Evolutionary conservation across 1,140 invertebrate genomes (phyloP).

Genomic region (Epicauta chinensis): DNA sequence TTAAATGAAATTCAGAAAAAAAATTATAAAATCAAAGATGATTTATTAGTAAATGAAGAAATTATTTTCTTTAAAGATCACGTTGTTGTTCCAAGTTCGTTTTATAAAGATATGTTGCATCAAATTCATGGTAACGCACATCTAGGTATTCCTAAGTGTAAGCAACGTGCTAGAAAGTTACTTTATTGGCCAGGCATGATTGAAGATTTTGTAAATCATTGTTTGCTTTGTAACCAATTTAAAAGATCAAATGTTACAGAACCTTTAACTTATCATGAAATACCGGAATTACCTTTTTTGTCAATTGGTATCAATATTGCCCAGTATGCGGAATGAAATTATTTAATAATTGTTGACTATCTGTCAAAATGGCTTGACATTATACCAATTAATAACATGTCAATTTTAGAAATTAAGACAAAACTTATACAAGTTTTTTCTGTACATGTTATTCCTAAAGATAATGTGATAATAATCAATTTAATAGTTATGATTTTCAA

Average conservation of each 20-base stretch:
- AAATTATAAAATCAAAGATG: neutral
- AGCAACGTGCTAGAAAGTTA: neutral
- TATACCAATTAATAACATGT: neutral
- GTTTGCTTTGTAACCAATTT: constrained; percentile 1
- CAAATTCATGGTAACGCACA: constrained; percentile 1
- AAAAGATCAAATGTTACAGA: constrained; percentile 1
- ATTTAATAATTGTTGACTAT: constrained; percentile 8
- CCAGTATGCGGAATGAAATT: constrained; percentile 2
- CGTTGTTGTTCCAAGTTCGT: neutral
- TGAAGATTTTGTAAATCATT: constrained; percentile 1
- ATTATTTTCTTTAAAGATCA: neutral
- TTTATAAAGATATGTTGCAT: neutral
- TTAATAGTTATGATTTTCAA: constrained; percentile 10
- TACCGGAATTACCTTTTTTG: constrained; percentile 5
- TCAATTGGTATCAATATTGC: constrained; percentile 5
- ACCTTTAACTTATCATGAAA: constrained; percentile 1
- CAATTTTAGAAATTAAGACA: neutral
- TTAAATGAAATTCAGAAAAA: neutral
- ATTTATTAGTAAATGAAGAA: neutral
- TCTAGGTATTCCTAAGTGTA: constrained; percentile 5
- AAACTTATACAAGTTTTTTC: constrained; percentile 3
- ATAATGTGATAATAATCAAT: constrained; percentile 8
- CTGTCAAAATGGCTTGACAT: constrained; percentile 7
- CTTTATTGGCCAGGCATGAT: constrained; percentile 3
- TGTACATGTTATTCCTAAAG: constrained; percentile 8